Evolutionary conservation across 2,888 invertebrate species (phyloP).

Genomic region (Pseudococcus longispinus): DNA sequence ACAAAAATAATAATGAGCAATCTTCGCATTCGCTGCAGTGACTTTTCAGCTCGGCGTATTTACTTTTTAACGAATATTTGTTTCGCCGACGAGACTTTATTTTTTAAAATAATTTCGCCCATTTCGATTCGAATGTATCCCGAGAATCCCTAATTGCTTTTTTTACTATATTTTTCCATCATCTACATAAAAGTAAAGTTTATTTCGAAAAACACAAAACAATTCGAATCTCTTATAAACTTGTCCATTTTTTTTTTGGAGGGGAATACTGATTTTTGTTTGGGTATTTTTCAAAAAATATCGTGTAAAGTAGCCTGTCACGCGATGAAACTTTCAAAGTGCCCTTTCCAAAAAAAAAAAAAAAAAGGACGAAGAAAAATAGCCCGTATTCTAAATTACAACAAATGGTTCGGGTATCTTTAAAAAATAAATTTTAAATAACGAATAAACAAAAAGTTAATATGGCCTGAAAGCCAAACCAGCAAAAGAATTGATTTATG

Average conservation of each 20-base stretch:
- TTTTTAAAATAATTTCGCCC: not conserved
- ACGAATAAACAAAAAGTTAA: conserved; percentile 34
- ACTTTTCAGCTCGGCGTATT: not conserved
- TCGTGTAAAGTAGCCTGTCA: not conserved
- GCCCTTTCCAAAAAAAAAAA: not conserved
- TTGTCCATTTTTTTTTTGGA: not conserved
- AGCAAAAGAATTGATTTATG: not conserved
- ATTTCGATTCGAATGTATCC: not conserved
- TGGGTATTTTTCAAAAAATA: not conserved
- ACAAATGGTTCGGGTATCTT: not conserved
- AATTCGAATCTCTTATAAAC: not conserved
- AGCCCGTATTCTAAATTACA: not conserved
- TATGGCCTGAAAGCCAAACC: conserved; percentile 2
- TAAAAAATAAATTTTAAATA: conserved; percentile 24
- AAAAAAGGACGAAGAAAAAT: not conserved
- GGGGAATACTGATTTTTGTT: not conserved
- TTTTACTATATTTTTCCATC: not conserved
- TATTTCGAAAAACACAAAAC: not conserved
- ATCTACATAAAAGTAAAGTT: not conserved
- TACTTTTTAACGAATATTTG: conserved; percentile 42
- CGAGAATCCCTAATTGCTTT: not conserved
- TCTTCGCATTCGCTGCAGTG: conserved; percentile 31
- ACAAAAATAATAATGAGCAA: conserved; percentile 50
- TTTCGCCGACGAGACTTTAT: not conserved
- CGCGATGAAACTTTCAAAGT: conserved; percentile 1